Conservation (phyloP, 1,140 invertebrate species). For the Myzus persicae region DNA sequence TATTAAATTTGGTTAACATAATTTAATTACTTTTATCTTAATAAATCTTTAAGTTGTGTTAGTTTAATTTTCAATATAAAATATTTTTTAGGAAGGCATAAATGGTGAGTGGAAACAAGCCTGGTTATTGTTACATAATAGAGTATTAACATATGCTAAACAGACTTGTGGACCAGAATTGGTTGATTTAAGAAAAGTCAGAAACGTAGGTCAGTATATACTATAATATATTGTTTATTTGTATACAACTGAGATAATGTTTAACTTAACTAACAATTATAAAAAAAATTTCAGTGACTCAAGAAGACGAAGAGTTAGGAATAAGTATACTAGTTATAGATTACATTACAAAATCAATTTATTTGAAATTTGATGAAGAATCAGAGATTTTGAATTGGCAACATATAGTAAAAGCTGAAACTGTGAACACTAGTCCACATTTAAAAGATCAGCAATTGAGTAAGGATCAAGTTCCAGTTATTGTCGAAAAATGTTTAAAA, state of each 20-base stretch:
- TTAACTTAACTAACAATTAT: neutral
- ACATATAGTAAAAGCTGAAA: slow-evolving; percentile 75
- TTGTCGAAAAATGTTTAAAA: slow-evolving; percentile 90
- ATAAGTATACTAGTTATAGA: slow-evolving; percentile 74
- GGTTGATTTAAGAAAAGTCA: slow-evolving; percentile 81
- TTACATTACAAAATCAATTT: slow-evolving; percentile 71
- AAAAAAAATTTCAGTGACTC: slow-evolving; percentile 65
- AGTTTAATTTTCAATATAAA: slow-evolving; percentile 26
- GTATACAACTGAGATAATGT: neutral
- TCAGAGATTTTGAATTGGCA: slow-evolving; percentile 71
- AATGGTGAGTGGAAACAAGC: slow-evolving; percentile 77
- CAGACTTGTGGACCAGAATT: slow-evolving; percentile 68
- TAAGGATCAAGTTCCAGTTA: slow-evolving; percentile 83
- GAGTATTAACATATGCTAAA: slow-evolving; percentile 74
- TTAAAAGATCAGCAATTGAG: slow-evolving; percentile 86
- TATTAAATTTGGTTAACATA: slow-evolving; percentile 7
- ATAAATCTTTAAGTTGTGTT: neutral
- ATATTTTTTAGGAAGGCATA: slow-evolving; percentile 68
- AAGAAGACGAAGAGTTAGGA: slow-evolving; percentile 67
- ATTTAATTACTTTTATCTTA: neutral
- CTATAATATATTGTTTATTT: neutral
- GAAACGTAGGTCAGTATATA: slow-evolving; percentile 73
- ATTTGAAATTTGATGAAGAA: slow-evolving; percentile 74
- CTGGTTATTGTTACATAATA: slow-evolving; percentile 78
- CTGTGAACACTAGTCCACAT: slow-evolving; percentile 77